A percentile compares a stretch with the other conserved stretches of the same genome.
phyloP scores from a whole-genome alignment of 2,888 invertebrate species.

The Cheilosia impressa region DNA sequence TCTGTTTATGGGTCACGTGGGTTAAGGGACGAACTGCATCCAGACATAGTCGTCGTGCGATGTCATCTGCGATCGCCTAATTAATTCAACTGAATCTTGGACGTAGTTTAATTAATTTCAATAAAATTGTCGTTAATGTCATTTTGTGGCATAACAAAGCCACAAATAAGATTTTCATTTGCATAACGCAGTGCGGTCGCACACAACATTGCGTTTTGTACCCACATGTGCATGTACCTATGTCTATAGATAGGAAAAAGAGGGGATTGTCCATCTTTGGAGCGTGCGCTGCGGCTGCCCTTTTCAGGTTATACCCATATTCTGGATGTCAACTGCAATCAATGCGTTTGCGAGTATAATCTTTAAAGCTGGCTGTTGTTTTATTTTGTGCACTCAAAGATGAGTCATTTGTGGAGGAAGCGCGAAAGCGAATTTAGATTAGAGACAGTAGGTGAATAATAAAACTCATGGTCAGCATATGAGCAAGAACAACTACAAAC shows the following conservation, averaged over 20 bases:
- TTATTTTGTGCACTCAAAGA: too few species aligned
- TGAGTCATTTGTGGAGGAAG: too few species aligned
- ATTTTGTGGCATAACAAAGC: conserved; percentile 41
- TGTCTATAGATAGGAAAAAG: not conserved
- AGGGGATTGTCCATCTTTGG: not conserved
- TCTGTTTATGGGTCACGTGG: conserved; percentile 53
- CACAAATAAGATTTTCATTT: conserved; percentile 41
- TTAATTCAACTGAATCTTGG: conserved; percentile 61
- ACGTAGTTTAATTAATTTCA: conserved; percentile 63
- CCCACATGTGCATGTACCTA: too few species aligned
- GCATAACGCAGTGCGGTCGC: conserved; percentile 21
- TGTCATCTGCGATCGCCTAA: conserved; percentile 35
- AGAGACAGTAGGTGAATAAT: too few species aligned
- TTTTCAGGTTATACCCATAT: too few species aligned
- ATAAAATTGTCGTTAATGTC: conserved; percentile 67
- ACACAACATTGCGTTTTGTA: not conserved
- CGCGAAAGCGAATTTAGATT: too few species aligned
- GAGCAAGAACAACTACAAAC: too few species aligned
- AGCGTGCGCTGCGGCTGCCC: not conserved
- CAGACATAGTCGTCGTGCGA: too few species aligned
- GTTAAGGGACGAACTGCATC: conserved; percentile 56
- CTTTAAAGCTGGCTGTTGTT: too few species aligned
- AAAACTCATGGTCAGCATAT: too few species aligned
- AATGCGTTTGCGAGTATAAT: too few species aligned
- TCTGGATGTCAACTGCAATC: too few species aligned